Evolutionary conservation across 2,888 invertebrate species (phyloP), one percentile per base, ranked within the genome.

Genomic region (Tetragonula carbonaria): DNA sequence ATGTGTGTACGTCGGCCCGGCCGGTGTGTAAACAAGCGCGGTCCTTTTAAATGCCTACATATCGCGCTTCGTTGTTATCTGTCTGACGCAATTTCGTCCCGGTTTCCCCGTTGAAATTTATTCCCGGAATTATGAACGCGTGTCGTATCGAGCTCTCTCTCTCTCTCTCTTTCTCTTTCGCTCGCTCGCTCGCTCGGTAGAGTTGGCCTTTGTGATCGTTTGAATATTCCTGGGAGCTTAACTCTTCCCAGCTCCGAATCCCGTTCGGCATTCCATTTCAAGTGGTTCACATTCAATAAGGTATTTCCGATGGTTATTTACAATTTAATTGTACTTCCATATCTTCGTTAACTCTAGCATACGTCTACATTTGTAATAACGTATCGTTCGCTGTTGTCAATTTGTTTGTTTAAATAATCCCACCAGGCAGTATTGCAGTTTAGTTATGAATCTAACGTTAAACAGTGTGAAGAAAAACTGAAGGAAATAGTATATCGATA

Each of bases 21-120:
- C 38, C 67, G 18, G 67, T 76, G 65, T 79, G 84, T 85, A 85
- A 85, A 85, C 84, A 79, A 85, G 65, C 84, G 75, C 73, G 79
- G 79, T 74, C 79, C 79, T 76, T 85, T 85, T 85, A 85, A 84
- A 84, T 65, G 78, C 65, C 68, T 65, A 66, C 70, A 51, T 63
- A 82, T 76, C 82, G 75, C 51, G 45, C 33, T 65, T 21, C 23
- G 59, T 81, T 74, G 66, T 76, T 82, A 73, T 76, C 76, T 63
- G 50, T 57, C 68, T 67, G 67, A 73, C 62, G 76, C 68, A 82
- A 82, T 73, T 82, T 76, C 59, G 45, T 21, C 23, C 38, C 33
- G 50, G 57, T 45, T 71, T 65, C 21, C 51, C 53, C 57, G 6
- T 65, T 38, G 51, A 75, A 75, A 82, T 67, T 75, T 72, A 53